Evolutionary conservation across 2,888 invertebrate genomes (phyloP), one percentile per base, ranked within the genome.

Genomic region (Hydroisotoma schaefferi): DNA sequence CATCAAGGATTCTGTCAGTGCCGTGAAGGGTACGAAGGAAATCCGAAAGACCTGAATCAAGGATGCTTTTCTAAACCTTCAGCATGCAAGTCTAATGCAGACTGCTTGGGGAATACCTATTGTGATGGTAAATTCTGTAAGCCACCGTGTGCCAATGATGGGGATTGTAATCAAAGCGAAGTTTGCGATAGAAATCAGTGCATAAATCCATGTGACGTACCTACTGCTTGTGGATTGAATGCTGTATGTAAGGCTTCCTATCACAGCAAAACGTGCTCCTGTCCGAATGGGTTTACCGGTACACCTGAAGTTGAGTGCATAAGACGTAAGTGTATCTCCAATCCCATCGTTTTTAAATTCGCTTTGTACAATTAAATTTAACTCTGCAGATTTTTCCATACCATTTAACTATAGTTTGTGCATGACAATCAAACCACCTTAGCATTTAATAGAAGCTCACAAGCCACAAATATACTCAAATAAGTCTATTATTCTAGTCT

Each of bases 221-320:
- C 85, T 73, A 84, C 84, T 73, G 82, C 88, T 0, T 93, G 93
- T 76, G 93, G 92, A 52, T 83, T 91, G 74, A 91, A 67, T 27
- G 59, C 59, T 6, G 78, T 86, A 61, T 93, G 93, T 73, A 79
- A 80, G 47, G 84, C 86, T 12, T 80, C 81, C 43, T 85, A 84
- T 73, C 90, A 92, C 75, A 79, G 84, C 15, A 86, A 88, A 74
- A 84, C 86, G 74, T 94, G 94, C 75, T 84, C 83, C 69, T 94
- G 94, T 75, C 90, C 91, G 2, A 81, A 83, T 28, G 89, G 87
- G 52, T 93, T 92, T 76, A 91, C 91, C 28, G 93, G 93, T 63
- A 87, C 89, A 76, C 84, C 87, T 55, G 85, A 86, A 65, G 81
- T 87, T 29, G 92, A 92, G 80, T 92, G 92, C 76, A 87, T 91